Conservation (phyloP, 2,113 vertebrate species). For the Junco hyemalis region DNA sequence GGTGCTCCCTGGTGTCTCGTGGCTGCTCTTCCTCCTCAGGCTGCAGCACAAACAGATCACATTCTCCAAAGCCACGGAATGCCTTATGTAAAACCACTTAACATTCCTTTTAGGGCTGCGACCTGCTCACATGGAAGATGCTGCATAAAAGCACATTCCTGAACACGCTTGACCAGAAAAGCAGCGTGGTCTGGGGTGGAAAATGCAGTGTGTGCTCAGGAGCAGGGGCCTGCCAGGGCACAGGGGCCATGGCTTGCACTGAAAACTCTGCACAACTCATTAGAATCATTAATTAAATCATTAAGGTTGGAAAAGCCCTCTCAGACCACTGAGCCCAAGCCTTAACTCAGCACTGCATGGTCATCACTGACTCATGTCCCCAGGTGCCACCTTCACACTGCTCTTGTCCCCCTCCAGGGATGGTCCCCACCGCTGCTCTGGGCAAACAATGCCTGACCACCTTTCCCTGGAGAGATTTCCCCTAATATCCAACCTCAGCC, state of each 20-base stretch:
- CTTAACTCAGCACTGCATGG: not conserved
- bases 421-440: not conserved
- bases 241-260: not conserved
- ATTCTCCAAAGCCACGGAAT: conserved; percentile 47
- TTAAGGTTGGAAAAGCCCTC: not conserved
- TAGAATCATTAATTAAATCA: not conserved
- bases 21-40: not conserved
- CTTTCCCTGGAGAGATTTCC: not conserved
- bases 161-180: conserved; percentile 16
- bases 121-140: conserved; percentile 44
- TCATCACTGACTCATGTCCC: not conserved
- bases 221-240: not conserved
- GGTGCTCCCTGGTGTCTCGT: not conserved
- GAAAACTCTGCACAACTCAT: not conserved
- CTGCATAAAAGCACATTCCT: conserved; percentile 53
- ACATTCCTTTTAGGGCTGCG: conserved; percentile 49
- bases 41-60: conserved; percentile 34
- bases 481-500: not conserved
- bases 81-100: conserved; percentile 64
- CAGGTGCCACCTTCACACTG: not conserved
- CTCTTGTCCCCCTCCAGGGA: not conserved
- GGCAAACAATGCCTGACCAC: not conserved
- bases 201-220: not conserved
- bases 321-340: not conserved
- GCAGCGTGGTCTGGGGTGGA: not conserved